Conservation (phyloP, 2,888 invertebrate species). For the Horisme vitalbata region DNA sequence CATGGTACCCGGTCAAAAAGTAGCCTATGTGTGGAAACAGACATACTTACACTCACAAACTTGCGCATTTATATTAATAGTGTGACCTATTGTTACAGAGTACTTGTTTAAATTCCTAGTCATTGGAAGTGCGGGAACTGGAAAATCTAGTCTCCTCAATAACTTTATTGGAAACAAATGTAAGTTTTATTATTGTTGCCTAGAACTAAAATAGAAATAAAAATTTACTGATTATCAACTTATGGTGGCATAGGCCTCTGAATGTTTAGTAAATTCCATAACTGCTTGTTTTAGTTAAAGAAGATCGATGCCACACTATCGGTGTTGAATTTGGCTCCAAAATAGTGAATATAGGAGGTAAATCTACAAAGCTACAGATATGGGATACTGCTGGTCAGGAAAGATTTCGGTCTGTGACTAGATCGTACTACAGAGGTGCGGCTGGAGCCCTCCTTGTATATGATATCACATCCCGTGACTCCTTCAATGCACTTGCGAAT, state of each 20-base stretch:
- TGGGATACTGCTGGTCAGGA: conserved; percentile 98
- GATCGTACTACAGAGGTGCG: conserved; percentile 93
- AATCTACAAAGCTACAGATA: conserved; percentile 91
- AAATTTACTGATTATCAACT: too few species aligned
- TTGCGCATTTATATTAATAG: not conserved
- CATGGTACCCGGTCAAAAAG: too few species aligned
- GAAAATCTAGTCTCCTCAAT: conserved; percentile 92
- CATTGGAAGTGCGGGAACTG: conserved; percentile 92
- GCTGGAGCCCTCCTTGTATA: conserved; percentile 96
- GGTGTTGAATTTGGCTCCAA: conserved; percentile 95
- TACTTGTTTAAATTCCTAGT: conserved; percentile 93
- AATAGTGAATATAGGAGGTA: conserved; percentile 91
- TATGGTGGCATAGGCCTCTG: too few species aligned
- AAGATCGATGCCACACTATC: conserved; percentile 92
- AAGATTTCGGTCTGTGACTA: conserved; percentile 96
- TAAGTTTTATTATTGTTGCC: too few species aligned
- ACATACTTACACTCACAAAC: too few species aligned
- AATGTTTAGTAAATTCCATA: too few species aligned
- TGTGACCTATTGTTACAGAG: conserved; percentile 78
- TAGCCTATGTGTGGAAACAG: too few species aligned
- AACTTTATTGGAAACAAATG: conserved; percentile 94
- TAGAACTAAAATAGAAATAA: too few species aligned
- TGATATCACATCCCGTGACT: conserved; percentile 94
- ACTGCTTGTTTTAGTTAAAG: conserved; percentile 84
- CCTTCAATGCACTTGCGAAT: conserved; percentile 94